These are phyloP conservation scores for Sebastes hubbsi DNA, from an alignment of 2,797 vertebrate species.

Conservation along the genomic window DNA sequence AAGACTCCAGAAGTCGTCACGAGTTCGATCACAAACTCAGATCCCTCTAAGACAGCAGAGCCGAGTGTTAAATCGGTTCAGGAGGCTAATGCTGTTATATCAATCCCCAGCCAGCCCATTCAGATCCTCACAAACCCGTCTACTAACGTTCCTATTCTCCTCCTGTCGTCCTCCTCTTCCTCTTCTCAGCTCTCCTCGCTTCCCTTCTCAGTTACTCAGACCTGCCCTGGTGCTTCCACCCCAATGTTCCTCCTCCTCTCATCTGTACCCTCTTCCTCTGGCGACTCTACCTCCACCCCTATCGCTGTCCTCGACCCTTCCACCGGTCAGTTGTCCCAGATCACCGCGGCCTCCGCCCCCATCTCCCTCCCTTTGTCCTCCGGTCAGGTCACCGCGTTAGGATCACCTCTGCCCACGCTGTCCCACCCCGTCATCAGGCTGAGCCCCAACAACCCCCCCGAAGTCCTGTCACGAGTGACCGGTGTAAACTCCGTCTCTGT, in stretches of 20 bases:
- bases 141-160: constrained; percentile 73
- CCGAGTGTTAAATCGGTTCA: constrained; percentile 22
- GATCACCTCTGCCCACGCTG: constrained; percentile 54
- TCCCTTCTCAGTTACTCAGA: constrained; percentile 72
- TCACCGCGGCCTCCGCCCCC: constrained; percentile 61
- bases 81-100: constrained; percentile 33
- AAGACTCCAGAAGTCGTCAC: constrained; percentile 33
- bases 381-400: constrained; percentile 51
- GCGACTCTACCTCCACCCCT: constrained; percentile 66
- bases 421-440: constrained; percentile 69
- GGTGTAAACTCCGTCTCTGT: constrained; percentile 32
- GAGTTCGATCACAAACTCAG: not conserved
- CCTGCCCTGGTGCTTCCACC: constrained; percentile 59
- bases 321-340: constrained; percentile 75
- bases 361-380: constrained; percentile 66
- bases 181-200: constrained; percentile 69
- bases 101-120: constrained; percentile 66
- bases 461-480: constrained; percentile 69
- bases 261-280: constrained; percentile 68
- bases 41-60: constrained; percentile 19
- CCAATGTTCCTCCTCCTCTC: constrained; percentile 82
- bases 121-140: constrained; percentile 75
- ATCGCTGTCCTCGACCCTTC: constrained; percentile 74
- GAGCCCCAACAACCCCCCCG: constrained; percentile 59
- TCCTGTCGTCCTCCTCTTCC: constrained; percentile 75